Evolutionary conservation across 2,888 invertebrate species (phyloP).

Genomic region (Apodemia duryi): DNA sequence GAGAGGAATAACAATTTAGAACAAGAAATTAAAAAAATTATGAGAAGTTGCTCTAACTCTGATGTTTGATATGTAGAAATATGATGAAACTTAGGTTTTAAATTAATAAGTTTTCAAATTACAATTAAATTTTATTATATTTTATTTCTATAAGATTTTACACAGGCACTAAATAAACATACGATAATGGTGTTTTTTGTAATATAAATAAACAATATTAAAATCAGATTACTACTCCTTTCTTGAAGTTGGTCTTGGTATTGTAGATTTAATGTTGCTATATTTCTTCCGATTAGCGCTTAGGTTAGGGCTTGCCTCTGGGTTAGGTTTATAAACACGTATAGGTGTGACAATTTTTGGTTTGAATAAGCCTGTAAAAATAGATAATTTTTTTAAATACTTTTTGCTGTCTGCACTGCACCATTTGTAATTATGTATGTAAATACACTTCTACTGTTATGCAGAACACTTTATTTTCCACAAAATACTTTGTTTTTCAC

Average conservation of each 20-base stretch:
- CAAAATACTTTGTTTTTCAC: too few relatives aligned
- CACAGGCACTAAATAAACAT: not conserved
- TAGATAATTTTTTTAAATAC: not conserved
- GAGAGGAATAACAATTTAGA: slow-evolving; percentile 50
- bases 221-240: slow-evolving; percentile 42
- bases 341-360: slow-evolving; percentile 53
- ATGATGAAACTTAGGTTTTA: not conserved
- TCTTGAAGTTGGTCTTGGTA: slow-evolving; percentile 52
- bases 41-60: slow-evolving; percentile 45
- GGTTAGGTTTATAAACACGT: slow-evolving; percentile 37
- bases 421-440: too few relatives aligned
- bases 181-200: slow-evolving; percentile 2
- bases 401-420: too few relatives aligned
- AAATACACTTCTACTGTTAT: too few relatives aligned
- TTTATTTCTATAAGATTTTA: slow-evolving; percentile 3
- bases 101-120: slow-evolving; percentile 7
- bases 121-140: slow-evolving; percentile 1
- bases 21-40: slow-evolving; percentile 58
- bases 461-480: too few relatives aligned
- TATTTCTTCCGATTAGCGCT: slow-evolving; percentile 55
- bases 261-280: slow-evolving; percentile 67
- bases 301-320: slow-evolving; percentile 50
- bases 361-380: slow-evolving; percentile 52
- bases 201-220: slow-evolving; percentile 10
- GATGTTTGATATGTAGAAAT: slow-evolving; percentile 38